Percentiles rank a stretch among this genome's conserved stretches.
Conservation (phyloP, 2,888 invertebrate species). For the Melinaea marsaeus region DNA sequence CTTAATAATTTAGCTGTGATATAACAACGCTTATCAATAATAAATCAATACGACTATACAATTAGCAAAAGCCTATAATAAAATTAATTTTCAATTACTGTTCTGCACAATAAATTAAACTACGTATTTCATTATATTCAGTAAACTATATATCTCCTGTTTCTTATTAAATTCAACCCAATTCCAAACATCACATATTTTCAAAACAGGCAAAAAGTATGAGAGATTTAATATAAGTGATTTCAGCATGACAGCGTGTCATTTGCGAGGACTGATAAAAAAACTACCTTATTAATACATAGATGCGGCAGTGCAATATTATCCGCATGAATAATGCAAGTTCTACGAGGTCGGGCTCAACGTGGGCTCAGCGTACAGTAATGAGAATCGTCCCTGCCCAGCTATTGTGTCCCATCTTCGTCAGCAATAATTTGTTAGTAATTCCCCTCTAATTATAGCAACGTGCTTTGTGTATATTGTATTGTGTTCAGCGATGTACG, state of each 20-base stretch:
- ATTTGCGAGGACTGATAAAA: slow-evolving; percentile 25
- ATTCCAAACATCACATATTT: background rate
- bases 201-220: slow-evolving; percentile 7
- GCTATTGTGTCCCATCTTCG: slow-evolving; percentile 61
- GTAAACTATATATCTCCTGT: background rate
- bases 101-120: too few relatives aligned
- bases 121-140: background rate
- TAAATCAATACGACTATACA: background rate
- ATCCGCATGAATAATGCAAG: slow-evolving; percentile 75
- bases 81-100: background rate
- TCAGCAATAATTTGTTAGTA: slow-evolving; percentile 72
- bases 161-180: background rate
- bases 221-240: slow-evolving; percentile 11
- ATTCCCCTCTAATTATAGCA: slow-evolving; percentile 65
- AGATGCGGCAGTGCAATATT: slow-evolving; percentile 64
- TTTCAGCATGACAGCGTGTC: slow-evolving; percentile 14
- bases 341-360: slow-evolving; percentile 53
- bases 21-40: background rate
- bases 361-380: slow-evolving; percentile 62
- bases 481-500: slow-evolving; percentile 15
- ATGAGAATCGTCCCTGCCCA: slow-evolving; percentile 67
- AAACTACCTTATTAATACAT: slow-evolving; percentile 32
- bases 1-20: background rate
- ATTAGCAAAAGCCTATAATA: background rate
- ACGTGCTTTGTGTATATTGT: slow-evolving; percentile 27